Conservation (phyloP, 1,140 invertebrate species). For the Rhagoletis zephyria region DNA sequence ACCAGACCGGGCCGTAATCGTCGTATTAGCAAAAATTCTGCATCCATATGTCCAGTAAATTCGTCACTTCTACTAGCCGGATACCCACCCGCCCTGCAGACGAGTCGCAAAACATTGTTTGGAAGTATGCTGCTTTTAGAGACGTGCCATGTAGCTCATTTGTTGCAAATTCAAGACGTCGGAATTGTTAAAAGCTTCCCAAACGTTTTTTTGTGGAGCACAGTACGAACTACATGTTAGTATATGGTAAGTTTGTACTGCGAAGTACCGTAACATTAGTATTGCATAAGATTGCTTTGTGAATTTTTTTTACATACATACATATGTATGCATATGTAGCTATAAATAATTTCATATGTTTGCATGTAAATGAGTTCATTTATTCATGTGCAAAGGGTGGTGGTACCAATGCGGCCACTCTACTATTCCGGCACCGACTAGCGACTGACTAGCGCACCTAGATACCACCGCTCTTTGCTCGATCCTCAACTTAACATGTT, state of each 20-base stretch:
- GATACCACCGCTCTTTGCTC: background rate
- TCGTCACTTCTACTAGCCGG: slow-evolving; percentile 20
- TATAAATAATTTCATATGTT: too few species aligned
- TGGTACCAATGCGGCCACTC: background rate
- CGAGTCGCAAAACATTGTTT: background rate
- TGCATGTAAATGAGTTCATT: background rate
- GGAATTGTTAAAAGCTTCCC: background rate
- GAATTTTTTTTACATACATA: background rate
- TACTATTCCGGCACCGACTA: too few species aligned
- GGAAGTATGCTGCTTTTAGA: background rate
- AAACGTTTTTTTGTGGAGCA: too few species aligned
- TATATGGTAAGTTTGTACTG: background rate
- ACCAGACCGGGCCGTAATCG: background rate
- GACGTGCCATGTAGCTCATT: background rate
- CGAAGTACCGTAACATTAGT: background rate
- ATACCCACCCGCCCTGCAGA: background rate
- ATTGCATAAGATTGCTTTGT: background rate
- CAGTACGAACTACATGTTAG: background rate
- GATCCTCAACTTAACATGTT: slow-evolving; percentile 55
- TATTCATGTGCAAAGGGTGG: too few species aligned
- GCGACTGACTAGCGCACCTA: background rate
- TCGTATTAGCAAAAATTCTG: slow-evolving; percentile 18
- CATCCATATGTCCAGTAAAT: slow-evolving; percentile 47
- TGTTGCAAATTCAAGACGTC: background rate
- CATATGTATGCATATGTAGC: background rate